Base-by-base conservation (phyloP, 2,888 invertebrate genomes). In the Antitype chi region DNA sequence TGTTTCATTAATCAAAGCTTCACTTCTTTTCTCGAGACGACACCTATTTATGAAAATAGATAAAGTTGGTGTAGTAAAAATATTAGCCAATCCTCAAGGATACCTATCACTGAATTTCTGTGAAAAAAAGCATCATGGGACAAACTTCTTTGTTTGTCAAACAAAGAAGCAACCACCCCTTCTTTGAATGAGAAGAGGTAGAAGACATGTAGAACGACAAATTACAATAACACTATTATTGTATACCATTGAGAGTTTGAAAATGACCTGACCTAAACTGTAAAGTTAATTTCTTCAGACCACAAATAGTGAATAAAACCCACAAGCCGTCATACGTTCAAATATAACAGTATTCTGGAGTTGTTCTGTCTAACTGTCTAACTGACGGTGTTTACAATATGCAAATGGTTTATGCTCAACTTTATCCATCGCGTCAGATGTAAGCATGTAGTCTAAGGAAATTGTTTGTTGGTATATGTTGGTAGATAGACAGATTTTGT, bases 331-430 rank as follows among this genome's bases (percentile, higher is more conserved):
- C 75, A 79, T 59, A 38, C 23, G 38, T 78, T 75, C 60, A 59
- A 73, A 85, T 60, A 70, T 78, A 55, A 71, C 74, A 8, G 66
- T 55, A 71, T 55, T 69, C 70, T 59, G 52, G 52, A 73, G 83
- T 70, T 73, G 53, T 70, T 73, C 72, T 38, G 76, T 79, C 64
- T 28, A 53, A 76, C 75, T 74, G 79, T 82, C 84, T 62, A 79
- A 74, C 76, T 78, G 70, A 28, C 70, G 20, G 11, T 76, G 76
- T 86, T 74, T 79, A 86, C 86, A 86, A 86, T 86, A 84, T 84
- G 84, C 84, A 86, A 84, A 84, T 86, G 84, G 83, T 69, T 76
- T 76, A 67, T 64, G 60, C 64, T 49, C 25, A 82, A 83, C 83
- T 83, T 83, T 82, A 64, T 62, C 53, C 66, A 76, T 72, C 82